These are phyloP conservation scores for Berghia stephanieae DNA, from an alignment of 1,140 invertebrate genomes.

Conservation along the genomic window DNA sequence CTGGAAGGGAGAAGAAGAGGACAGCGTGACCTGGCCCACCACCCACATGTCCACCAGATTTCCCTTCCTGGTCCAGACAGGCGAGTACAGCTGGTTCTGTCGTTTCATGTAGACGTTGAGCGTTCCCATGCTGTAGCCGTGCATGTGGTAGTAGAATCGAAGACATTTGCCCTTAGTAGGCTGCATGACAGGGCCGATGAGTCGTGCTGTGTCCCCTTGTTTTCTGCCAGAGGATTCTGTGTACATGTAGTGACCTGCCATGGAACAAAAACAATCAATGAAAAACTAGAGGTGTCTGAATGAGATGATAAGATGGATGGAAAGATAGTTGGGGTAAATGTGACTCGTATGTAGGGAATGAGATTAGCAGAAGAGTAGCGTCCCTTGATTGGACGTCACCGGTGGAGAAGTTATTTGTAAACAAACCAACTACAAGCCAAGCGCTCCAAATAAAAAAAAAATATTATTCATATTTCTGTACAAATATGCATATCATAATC, in stretches of 20 bases:
- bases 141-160: constrained; percentile 81
- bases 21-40: constrained; percentile 47
- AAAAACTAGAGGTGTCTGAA: no score
- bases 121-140: constrained; percentile 68
- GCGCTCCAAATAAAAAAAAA: no score
- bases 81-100: constrained; percentile 27
- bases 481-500: no score
- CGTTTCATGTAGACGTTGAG: constrained; percentile 46
- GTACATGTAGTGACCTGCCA: constrained; percentile 71
- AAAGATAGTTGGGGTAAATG: no score
- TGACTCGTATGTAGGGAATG: no score
- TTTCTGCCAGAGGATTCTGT: constrained; percentile 74
- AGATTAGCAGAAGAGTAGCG: no score
- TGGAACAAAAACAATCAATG: no score
- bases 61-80: constrained; percentile 48
- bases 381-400: no score
- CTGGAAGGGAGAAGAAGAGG: constrained; percentile 50
- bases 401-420: no score
- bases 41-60: constrained; percentile 53
- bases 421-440: no score
- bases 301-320: no score
- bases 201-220: constrained; percentile 55
- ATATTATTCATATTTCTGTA: no score
- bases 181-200: constrained; percentile 46
- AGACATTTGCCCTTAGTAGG: constrained; percentile 51